Evolutionary conservation across 2,113 vertebrate species (phyloP).

Genomic region (Probosciger aterrimus): DNA sequence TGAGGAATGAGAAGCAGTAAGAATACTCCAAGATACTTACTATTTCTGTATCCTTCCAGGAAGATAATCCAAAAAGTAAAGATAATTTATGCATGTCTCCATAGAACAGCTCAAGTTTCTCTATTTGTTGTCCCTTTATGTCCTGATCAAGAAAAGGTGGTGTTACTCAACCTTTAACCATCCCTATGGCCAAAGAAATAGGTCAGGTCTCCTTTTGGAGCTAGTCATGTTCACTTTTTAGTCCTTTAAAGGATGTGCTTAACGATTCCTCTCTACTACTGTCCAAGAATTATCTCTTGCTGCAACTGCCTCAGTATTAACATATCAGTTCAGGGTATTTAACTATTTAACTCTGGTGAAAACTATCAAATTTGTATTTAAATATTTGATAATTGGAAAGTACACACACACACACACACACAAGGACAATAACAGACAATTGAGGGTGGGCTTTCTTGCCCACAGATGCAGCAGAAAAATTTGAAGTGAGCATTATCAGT

Average conservation of each 20-base stretch:
- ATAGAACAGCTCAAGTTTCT: neutral
- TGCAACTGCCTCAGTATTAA: neutral
- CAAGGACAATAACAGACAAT: neutral
- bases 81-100: neutral
- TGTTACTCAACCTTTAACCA: neutral
- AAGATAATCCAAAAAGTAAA: neutral
- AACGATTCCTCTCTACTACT: neutral
- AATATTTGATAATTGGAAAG: neutral
- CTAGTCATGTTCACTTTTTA: neutral
- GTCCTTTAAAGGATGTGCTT: neutral
- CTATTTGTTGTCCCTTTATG: neutral
- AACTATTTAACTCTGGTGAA: neutral
- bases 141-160: neutral
- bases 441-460: rapidly evolving
- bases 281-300: neutral
- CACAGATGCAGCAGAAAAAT: neutral
- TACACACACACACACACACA: neutral
- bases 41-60: neutral
- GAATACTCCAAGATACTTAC: neutral
- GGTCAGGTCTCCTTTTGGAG: neutral
- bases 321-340: neutral
- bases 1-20: neutral
- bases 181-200: neutral
- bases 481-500: neutral
- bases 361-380: neutral